A percentile compares a stretch with the other conserved stretches of the same genome.
Conservation (phyloP, 2,797 vertebrate genomes). For the Cheirogaleus major region DNA sequence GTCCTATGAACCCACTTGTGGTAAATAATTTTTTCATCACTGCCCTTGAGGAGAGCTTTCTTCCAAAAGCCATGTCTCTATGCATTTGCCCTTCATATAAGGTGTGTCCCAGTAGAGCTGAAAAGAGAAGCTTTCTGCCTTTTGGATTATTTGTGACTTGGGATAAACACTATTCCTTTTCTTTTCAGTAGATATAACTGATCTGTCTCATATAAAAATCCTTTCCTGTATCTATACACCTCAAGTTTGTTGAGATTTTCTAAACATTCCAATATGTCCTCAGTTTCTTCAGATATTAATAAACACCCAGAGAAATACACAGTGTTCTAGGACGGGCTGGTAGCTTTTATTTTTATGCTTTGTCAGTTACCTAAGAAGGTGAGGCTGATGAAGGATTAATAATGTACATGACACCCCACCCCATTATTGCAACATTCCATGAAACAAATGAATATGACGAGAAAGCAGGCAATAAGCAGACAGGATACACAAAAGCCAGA, state of each 20-base stretch:
- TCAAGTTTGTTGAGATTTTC: background rate
- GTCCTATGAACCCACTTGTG: background rate
- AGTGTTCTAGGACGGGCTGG: constrained; percentile 53
- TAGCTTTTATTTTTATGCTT: constrained; percentile 34
- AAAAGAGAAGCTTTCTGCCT: background rate
- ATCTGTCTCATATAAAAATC: constrained; percentile 23
- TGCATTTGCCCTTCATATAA: background rate
- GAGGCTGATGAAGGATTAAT: constrained; percentile 65
- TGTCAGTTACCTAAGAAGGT: constrained; percentile 57
- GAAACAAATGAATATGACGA: constrained; percentile 82
- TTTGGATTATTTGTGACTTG: constrained; percentile 4
- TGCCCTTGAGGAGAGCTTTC: background rate
- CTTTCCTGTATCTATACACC: background rate
- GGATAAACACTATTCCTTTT: constrained; percentile 43
- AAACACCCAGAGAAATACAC: constrained; percentile 50
- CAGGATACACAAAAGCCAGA: constrained; percentile 85
- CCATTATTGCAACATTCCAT: constrained; percentile 82
- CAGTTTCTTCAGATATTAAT: background rate
- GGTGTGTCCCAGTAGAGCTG: background rate
- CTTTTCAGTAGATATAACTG: background rate
- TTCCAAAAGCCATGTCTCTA: background rate
- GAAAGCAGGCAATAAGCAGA: constrained; percentile 86
- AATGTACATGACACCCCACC: constrained; percentile 69
- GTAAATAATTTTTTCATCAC: background rate
- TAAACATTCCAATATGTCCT: constrained; percentile 7